These are phyloP conservation scores for Cryptus viduatorius DNA, from an alignment of 2,888 invertebrate species.

Conservation along the genomic window DNA sequence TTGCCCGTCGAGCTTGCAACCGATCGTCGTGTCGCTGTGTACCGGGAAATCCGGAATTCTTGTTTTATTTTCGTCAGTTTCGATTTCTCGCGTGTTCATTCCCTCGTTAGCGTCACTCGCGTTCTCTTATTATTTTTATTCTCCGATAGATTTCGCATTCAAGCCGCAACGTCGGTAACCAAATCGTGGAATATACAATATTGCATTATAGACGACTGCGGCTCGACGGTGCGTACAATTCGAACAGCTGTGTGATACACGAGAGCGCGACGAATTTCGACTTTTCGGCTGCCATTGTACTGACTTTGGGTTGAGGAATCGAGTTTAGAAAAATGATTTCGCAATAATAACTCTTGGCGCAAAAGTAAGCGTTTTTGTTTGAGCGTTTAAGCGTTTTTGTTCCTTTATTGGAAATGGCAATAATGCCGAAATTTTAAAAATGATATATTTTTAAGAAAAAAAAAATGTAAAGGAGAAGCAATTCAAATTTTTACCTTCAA, in stretches of 20 bases:
- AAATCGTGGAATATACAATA: constrained; percentile 47
- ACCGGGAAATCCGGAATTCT: not conserved
- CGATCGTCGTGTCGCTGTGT: constrained; percentile 3
- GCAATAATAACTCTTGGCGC: constrained; percentile 31
- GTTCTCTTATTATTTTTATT: constrained; percentile 43
- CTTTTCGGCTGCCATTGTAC: constrained; percentile 38
- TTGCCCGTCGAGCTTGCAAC: constrained; percentile 9
- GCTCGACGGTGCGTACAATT: constrained; percentile 47
- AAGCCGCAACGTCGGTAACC: constrained; percentile 38
- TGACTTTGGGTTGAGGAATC: constrained; percentile 21
- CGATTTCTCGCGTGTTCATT: constrained; percentile 10
- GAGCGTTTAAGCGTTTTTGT: too few species aligned
- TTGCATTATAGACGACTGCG: constrained; percentile 48
- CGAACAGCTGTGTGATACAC: constrained; percentile 67
- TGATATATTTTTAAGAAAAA: too few species aligned
- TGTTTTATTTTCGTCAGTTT: constrained; percentile 5
- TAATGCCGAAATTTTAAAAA: too few species aligned
- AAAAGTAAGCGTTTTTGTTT: constrained; percentile 43
- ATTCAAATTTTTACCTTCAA: constrained; percentile 7
- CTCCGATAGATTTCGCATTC: not conserved
- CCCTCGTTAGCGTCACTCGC: constrained; percentile 1
- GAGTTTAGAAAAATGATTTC: constrained; percentile 48
- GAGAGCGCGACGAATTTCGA: constrained; percentile 67
- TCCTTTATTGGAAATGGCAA: not conserved
- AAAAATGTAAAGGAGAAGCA: too few species aligned